These are phyloP conservation scores for Dynastes hyllus DNA, from an alignment of 2,888 invertebrate genomes.

Conservation along the genomic window DNA sequence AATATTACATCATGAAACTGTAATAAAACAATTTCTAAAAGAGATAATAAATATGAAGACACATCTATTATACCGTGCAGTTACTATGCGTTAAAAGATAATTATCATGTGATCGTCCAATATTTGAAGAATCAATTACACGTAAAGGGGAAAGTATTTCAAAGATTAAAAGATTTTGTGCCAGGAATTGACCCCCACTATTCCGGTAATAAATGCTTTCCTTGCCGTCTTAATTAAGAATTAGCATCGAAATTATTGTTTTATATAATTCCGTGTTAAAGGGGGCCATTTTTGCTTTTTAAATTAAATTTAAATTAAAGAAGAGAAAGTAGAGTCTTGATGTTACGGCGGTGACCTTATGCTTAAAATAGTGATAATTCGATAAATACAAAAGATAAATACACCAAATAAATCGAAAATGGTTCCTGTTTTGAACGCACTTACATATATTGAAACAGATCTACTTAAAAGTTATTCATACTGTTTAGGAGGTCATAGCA, in stretches of 20 bases:
- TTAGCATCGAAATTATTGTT: neutral
- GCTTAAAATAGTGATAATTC: neutral
- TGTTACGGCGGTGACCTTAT: neutral
- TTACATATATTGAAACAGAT: no score
- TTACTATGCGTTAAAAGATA: slow-evolving; percentile 13
- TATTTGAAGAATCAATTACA: slow-evolving; percentile 26
- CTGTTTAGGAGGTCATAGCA: no score
- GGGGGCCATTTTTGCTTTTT: no score
- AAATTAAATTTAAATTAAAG: neutral
- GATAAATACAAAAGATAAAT: neutral
- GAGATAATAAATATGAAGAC: no score
- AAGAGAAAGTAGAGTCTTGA: neutral
- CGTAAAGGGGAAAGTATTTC: no score
- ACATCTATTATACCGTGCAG: neutral
- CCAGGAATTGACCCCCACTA: no score
- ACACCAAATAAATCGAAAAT: neutral
- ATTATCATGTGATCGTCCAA: slow-evolving; percentile 29
- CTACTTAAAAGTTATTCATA: no score
- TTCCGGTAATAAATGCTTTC: neutral
- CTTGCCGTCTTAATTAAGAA: neutral
- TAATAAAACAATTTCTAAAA: no score
- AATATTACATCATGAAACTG: no score
- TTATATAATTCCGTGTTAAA: neutral
- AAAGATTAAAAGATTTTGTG: no score
- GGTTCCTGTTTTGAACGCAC: no score